Evolutionary conservation across 2,888 invertebrate genomes (phyloP), one percentile per base, ranked within the genome.

Genomic region (Agrotis exclamationis): DNA sequence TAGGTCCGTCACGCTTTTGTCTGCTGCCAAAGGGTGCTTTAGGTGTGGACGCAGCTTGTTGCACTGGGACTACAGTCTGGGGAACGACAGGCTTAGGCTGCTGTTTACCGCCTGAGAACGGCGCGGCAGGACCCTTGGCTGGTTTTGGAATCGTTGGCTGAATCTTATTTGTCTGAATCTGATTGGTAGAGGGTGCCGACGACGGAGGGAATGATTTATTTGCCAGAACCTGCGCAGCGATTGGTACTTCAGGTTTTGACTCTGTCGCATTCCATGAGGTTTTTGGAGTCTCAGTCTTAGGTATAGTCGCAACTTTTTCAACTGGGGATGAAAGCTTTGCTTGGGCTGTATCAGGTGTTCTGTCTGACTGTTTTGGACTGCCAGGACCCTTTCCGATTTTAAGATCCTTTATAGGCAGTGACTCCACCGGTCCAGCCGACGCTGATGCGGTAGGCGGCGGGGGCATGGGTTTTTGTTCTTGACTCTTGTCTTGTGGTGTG

Each of bases 21-120:
- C 96, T 89, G 82, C 95, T 95, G 0, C 94, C 94, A 76, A 96
- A 96, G 1, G 96, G 96, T 11, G 96, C 91, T 83, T 96, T 96
- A 0, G 96, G 93, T 1, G 95, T 93, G 0, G 95, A 91, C 0
- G 90, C 95, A 3, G 94, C 93, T 80, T 96, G 96, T 76, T 94
- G 96, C 73, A 90, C 94, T 0, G 96, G 94, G 0, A 96, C 93
- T 2, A 93, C 91, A 73, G 97, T 91, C 86, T 95, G 91, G 70
- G 97, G 93, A 81, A 89, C 95, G 80, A 94, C 90, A 74, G 93
- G 95, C 87, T 96, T 96, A 70, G 89, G 90, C 1, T 93, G 89
- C 72, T 92, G 96, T 70, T 96, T 96, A 63, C 90, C 92, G 11
- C 93, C 93, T 0, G 96, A 93, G 88, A 96, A 96, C 0, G 96